These are phyloP conservation scores for Philaethria dido DNA, from an alignment of 2,888 invertebrate species.

Conservation along the genomic window DNA sequence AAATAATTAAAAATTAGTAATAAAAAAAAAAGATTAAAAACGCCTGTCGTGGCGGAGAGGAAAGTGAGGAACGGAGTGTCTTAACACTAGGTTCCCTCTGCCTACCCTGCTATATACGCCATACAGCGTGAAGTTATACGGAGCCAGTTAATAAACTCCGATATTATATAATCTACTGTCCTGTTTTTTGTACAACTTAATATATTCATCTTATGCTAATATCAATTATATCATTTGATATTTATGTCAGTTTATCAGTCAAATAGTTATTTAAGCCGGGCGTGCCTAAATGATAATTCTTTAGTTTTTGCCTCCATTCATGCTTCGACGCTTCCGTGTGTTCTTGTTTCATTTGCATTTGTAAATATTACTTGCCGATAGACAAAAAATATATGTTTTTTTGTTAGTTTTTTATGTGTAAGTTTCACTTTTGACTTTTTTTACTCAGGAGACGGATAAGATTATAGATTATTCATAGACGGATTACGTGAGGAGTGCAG, in stretches of 20 bases:
- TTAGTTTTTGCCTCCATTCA: slow-evolving; percentile 32
- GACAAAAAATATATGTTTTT: not conserved
- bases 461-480: too few relatives aligned
- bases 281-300: slow-evolving; percentile 37
- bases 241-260: slow-evolving; percentile 29
- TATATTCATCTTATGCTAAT: slow-evolving; percentile 15
- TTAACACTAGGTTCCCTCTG: too few relatives aligned
- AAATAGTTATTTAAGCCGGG: slow-evolving; percentile 26
- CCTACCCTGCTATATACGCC: too few relatives aligned
- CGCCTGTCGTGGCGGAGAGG: too few relatives aligned
- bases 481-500: too few relatives aligned
- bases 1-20: too few relatives aligned
- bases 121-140: too few relatives aligned
- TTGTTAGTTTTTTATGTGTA: not conserved
- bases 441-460: too few relatives aligned
- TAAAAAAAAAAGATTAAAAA: too few relatives aligned
- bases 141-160: not conserved
- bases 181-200: slow-evolving; percentile 14
- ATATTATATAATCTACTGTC: not conserved
- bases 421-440: not conserved
- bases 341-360: slow-evolving; percentile 7
- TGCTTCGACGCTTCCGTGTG: slow-evolving; percentile 35
- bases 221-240: slow-evolving; percentile 28
- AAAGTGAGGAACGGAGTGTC: too few relatives aligned
- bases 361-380: not conserved